A percentile compares a stretch with the other conserved stretches of the same genome.
phyloP scores from a whole-genome alignment of 2,888 invertebrate genomes.

The Nomada hirtipes region DNA sequence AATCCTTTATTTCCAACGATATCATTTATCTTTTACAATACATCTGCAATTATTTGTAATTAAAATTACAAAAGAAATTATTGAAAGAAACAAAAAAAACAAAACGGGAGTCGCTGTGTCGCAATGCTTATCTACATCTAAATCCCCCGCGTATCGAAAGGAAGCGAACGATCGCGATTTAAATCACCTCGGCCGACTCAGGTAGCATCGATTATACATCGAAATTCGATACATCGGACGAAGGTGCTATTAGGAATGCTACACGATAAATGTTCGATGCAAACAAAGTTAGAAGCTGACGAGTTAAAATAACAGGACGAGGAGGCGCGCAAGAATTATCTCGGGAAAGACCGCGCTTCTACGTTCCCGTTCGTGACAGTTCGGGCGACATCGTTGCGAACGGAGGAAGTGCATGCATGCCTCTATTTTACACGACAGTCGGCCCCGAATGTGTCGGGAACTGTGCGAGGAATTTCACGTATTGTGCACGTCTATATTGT shows the following conservation, averaged over 20 bases:
- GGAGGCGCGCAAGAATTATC: constrained; percentile 29
- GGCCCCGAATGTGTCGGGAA: constrained; percentile 50
- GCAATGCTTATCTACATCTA: constrained; percentile 2
- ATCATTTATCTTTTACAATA: background rate
- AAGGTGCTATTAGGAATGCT: background rate
- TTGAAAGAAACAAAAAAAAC: background rate
- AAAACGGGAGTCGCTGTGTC: constrained; percentile 9
- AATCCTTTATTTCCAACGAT: background rate
- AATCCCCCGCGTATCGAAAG: background rate
- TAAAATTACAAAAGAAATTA: background rate
- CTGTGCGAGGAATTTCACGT: constrained; percentile 15
- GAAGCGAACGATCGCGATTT: constrained; percentile 6
- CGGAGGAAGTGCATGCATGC: constrained; percentile 49
- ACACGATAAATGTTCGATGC: constrained; percentile 29
- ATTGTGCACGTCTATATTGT: constrained; percentile 18
- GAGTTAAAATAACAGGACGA: constrained; percentile 27
- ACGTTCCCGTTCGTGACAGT: constrained; percentile 52
- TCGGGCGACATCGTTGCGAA: constrained; percentile 61
- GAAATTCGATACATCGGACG: constrained; percentile 5
- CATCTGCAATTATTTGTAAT: background rate
- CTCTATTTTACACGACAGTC: constrained; percentile 40
- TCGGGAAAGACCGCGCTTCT: constrained; percentile 33
- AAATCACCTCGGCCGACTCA: background rate
- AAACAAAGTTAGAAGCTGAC: constrained; percentile 9
- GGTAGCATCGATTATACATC: constrained; percentile 3